These are phyloP conservation scores for Nephila pilipes DNA, from an alignment of 1,140 invertebrate species.

Conservation along the genomic window DNA sequence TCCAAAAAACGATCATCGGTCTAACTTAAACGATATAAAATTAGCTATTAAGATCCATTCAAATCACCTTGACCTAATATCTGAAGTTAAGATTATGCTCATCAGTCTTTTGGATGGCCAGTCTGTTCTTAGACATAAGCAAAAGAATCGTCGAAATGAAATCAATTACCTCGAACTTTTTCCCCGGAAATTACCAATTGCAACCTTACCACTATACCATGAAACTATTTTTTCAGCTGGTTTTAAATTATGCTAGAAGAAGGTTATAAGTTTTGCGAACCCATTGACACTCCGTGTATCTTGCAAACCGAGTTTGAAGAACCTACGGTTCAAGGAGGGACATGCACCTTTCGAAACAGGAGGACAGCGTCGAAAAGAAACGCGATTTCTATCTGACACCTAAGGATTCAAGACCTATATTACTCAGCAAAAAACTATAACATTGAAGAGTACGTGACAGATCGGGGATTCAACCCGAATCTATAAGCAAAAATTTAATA, in stretches of 20 bases:
- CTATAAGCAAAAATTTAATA: not conserved
- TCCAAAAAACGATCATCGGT: not conserved
- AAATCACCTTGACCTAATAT: not conserved
- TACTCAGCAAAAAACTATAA: not conserved
- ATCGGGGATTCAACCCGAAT: not conserved
- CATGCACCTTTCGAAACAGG: not conserved
- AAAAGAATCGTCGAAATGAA: not conserved
- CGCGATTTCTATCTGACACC: slow-evolving; percentile 19
- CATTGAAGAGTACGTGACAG: not conserved
- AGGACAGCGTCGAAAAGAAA: not conserved
- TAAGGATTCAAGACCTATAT: not conserved
- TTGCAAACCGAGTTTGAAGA: not conserved
- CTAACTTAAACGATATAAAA: not conserved
- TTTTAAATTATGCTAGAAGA: not conserved
- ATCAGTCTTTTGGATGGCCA: not conserved
- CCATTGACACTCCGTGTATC: slow-evolving; percentile 21
- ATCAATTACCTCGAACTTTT: not conserved
- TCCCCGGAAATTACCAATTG: not conserved
- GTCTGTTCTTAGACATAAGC: not conserved
- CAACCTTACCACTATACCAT: not conserved
- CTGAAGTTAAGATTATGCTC: not conserved
- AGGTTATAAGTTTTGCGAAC: slow-evolving; percentile 5
- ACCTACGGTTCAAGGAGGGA: slow-evolving; percentile 2
- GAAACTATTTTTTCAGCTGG: not conserved
- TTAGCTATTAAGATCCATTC: not conserved